Evolutionary conservation across 2,113 vertebrate genomes (phyloP).

Genomic region (Scytalopus superciliaris): DNA sequence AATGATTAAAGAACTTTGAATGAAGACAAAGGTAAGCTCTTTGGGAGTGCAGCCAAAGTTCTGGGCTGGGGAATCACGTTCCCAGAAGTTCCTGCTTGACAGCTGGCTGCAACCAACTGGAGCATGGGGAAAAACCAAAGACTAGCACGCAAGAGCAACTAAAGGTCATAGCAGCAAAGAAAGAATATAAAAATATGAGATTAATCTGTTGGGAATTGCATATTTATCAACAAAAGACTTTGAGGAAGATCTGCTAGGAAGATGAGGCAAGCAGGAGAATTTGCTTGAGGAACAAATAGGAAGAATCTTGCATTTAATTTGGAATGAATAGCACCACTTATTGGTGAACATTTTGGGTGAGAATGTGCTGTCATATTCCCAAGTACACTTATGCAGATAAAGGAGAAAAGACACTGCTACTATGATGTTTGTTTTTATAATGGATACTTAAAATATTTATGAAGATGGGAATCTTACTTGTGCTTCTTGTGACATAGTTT

Average conservation of each 20-base stretch:
- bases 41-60: background rate
- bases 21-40: slow-evolving; percentile 5
- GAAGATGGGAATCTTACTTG: background rate
- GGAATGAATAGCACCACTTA: background rate
- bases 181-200: background rate
- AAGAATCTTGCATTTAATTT: background rate
- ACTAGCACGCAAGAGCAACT: background rate
- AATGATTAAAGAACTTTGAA: background rate
- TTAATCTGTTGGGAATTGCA: background rate
- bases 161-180: slow-evolving; percentile 21
- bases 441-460: background rate
- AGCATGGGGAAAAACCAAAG: background rate
- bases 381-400: accelerated
- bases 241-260: background rate
- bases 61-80: background rate
- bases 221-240: background rate
- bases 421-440: background rate
- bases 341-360: background rate
- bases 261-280: background rate
- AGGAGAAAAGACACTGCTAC: background rate
- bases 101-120: slow-evolving; percentile 3
- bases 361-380: background rate
- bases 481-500: background rate
- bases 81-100: slow-evolving; percentile 18
- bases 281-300: background rate